Evolutionary conservation across 2,797 vertebrate genomes (phyloP).

Genomic region (Tiaroga cobitis): DNA sequence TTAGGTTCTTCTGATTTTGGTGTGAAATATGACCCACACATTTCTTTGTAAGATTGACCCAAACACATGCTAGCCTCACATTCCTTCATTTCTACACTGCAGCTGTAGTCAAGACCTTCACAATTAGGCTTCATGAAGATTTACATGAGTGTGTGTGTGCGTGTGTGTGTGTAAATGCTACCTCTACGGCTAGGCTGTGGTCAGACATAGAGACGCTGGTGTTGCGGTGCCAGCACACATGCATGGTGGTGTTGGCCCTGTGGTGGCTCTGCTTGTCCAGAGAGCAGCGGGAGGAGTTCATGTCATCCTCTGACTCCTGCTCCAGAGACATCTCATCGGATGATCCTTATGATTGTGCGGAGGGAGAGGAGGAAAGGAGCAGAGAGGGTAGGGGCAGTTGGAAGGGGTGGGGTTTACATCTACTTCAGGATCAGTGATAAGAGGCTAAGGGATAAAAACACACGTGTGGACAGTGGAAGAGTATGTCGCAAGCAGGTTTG

Average conservation of each 20-base stretch:
- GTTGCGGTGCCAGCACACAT: conserved; percentile 97
- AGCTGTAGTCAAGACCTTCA: background rate
- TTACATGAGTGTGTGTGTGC: background rate
- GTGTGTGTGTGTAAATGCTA: conserved; percentile 67
- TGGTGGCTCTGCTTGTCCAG: conserved; percentile 89
- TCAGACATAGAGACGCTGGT: conserved; percentile 96
- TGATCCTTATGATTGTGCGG: conserved; percentile 77
- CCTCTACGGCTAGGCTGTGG: conserved; percentile 93
- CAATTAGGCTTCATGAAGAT: background rate
- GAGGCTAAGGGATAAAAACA: background rate
- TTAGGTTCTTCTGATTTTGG: background rate
- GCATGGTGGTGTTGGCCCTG: conserved; percentile 92
- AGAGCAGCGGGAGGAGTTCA: conserved; percentile 82
- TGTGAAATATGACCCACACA: background rate
- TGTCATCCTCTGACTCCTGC: conserved; percentile 90
- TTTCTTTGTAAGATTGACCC: background rate
- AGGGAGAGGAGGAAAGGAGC: background rate
- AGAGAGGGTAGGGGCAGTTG: conserved; percentile 19
- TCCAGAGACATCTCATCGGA: conserved; percentile 88
- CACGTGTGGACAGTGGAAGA: background rate
- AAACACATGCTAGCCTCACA: background rate
- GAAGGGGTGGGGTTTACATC: conserved; percentile 44
- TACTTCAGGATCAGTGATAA: conserved; percentile 41
- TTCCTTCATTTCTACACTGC: background rate
- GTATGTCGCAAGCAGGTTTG: no score